These are phyloP conservation scores for Microtus obscurus DNA, from an alignment of 2,797 vertebrate species.

Conservation along the genomic window DNA sequence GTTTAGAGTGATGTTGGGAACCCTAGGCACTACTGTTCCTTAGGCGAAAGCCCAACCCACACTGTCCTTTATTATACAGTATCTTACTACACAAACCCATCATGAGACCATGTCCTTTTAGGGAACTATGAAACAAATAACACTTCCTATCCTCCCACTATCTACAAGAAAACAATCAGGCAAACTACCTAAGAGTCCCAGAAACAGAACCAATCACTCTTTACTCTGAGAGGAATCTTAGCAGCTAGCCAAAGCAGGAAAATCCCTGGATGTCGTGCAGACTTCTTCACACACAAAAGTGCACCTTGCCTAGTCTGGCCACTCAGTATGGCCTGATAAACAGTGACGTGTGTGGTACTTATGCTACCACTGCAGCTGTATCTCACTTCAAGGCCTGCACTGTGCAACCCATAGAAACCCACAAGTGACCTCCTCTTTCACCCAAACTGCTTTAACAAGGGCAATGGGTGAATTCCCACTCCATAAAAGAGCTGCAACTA, in stretches of 20 bases:
- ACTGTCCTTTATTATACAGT: accelerated
- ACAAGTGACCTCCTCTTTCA: background rate
- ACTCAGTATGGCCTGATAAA: background rate
- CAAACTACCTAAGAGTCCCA: background rate
- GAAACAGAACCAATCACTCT: background rate
- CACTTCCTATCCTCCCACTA: background rate
- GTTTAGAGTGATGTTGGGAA: background rate
- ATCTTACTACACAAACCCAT: too few species aligned
- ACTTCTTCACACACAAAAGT: background rate
- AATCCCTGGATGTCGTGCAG: background rate
- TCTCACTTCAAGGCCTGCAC: too few species aligned
- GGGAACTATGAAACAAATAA: background rate
- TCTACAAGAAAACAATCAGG: background rate
- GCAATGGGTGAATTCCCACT: background rate
- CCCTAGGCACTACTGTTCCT: background rate
- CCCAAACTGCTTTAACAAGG: background rate
- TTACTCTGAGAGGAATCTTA: too few species aligned
- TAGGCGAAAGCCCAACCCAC: background rate
- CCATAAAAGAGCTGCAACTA: background rate
- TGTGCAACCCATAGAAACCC: background rate
- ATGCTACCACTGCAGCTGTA: background rate
- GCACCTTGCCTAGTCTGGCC: background rate
- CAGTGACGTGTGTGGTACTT: background rate
- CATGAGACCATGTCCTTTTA: background rate
- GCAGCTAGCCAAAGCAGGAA: background rate